These are phyloP conservation scores for Rhinopithecus roxellana DNA, from an alignment of 2,113 vertebrate genomes.

Conservation along the genomic window DNA sequence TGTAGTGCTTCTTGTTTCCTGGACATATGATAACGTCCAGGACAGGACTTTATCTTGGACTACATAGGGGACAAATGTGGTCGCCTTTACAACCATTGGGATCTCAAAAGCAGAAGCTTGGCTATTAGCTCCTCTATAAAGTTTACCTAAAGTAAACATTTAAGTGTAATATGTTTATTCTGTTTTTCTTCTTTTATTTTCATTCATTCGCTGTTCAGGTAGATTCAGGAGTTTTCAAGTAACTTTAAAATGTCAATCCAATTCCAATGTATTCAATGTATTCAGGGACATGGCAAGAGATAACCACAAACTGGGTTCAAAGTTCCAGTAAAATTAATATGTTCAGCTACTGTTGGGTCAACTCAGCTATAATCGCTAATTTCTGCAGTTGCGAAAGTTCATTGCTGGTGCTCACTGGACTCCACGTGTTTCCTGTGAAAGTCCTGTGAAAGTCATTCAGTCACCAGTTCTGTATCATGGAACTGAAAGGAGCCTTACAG, in stretches of 20 bases:
- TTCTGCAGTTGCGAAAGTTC: background rate
- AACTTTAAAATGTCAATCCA: conserved; percentile 41
- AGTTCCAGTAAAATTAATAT: conserved; percentile 46
- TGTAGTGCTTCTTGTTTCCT: background rate
- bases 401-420: background rate
- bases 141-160: background rate
- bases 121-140: conserved; percentile 13
- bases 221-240: background rate
- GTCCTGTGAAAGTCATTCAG: background rate
- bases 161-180: conserved; percentile 18
- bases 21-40: background rate
- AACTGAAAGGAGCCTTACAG: background rate
- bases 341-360: background rate
- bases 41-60: background rate
- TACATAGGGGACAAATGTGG: background rate
- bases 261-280: conserved; percentile 13
- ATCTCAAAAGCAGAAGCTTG: conserved; percentile 10
- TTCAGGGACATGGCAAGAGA: conserved; percentile 18
- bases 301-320: conserved; percentile 53
- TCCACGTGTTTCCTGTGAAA: background rate
- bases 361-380: conserved; percentile 19
- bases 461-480: background rate
- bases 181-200: background rate
- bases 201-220: background rate
- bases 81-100: background rate